Evolutionary conservation across 2,113 vertebrate species (phyloP).

Genomic region (Paradoxurus hermaphroditus): DNA sequence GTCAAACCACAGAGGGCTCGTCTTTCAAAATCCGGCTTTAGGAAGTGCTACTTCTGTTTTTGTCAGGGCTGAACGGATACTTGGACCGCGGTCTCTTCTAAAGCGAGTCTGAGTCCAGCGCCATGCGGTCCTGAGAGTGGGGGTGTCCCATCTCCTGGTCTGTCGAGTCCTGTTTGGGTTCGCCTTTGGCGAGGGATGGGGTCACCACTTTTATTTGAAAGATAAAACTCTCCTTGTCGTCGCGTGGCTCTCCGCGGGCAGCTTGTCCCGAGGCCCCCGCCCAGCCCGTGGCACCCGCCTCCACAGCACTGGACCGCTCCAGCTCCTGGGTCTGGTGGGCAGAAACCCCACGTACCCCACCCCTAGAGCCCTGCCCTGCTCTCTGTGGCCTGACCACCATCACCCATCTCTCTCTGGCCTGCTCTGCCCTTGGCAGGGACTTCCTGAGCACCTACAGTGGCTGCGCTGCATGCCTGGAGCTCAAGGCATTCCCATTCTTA

Average conservation of each 20-base stretch:
- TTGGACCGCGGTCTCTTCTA: not conserved
- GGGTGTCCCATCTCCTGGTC: not conserved
- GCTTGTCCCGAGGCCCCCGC: fast-evolving
- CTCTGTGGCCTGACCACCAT: not conserved
- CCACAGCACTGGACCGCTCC: not conserved
- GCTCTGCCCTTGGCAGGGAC: not conserved
- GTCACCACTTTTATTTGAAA: not conserved
- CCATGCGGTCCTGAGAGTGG: not conserved
- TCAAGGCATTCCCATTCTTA: not conserved
- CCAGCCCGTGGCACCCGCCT: not conserved
- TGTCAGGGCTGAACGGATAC: not conserved
- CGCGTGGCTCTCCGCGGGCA: not conserved
- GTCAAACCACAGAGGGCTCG: constrained; percentile 11
- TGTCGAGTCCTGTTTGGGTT: not conserved
- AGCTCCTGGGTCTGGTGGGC: not conserved
- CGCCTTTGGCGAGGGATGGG: not conserved
- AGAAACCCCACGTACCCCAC: fast-evolving
- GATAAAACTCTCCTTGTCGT: not conserved
- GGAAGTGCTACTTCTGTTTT: constrained; percentile 63
- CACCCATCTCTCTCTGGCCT: not conserved
- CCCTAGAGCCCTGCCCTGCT: too few relatives aligned
- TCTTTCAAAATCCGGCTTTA: constrained; percentile 61
- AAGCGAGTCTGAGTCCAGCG: not conserved
- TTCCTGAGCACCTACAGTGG: fast-evolving
- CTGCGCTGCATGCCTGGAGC: not conserved